These are phyloP conservation scores for Gobionotothen gibberifrons DNA, from an alignment of 2,797 vertebrate genomes.

Conservation along the genomic window DNA sequence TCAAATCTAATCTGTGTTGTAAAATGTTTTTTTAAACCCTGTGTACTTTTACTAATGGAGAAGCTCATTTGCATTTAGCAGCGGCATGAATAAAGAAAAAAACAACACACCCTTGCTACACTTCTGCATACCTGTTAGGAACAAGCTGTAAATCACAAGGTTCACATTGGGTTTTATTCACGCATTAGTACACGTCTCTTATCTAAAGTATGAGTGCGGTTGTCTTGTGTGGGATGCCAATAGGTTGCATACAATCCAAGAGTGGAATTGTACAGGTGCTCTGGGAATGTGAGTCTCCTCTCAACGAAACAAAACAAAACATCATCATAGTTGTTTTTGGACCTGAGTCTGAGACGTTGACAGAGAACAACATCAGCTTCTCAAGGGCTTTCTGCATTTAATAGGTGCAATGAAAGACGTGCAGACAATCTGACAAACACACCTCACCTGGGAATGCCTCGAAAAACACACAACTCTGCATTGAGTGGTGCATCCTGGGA, in stretches of 20 bases:
- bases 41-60: not conserved
- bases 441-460: constrained; percentile 70
- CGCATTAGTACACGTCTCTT: constrained; percentile 48
- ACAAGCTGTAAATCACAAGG: constrained; percentile 28
- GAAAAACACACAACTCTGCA: constrained; percentile 30
- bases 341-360: constrained; percentile 45
- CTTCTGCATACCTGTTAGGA: constrained; percentile 12
- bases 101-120: constrained; percentile 14
- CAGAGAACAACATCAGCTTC: constrained; percentile 28
- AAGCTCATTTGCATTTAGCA: not conserved
- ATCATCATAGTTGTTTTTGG: constrained; percentile 51
- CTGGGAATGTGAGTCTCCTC: constrained; percentile 48
- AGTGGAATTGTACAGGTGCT: constrained; percentile 69
- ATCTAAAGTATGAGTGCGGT: constrained; percentile 41
- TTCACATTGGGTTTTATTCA: constrained; percentile 37
- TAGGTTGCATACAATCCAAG: constrained; percentile 24
- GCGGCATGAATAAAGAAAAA: not conserved
- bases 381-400: constrained; percentile 29
- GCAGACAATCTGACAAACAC: constrained; percentile 58
- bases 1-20: not conserved
- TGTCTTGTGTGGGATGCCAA: constrained; percentile 20
- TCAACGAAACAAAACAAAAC: constrained; percentile 10
- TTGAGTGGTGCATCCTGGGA: constrained; percentile 26
- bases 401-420: constrained; percentile 57
- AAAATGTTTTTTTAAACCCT: too few relatives aligned